Conservation (phyloP, 2,888 invertebrate species). For the Cheilosia vulpina region DNA sequence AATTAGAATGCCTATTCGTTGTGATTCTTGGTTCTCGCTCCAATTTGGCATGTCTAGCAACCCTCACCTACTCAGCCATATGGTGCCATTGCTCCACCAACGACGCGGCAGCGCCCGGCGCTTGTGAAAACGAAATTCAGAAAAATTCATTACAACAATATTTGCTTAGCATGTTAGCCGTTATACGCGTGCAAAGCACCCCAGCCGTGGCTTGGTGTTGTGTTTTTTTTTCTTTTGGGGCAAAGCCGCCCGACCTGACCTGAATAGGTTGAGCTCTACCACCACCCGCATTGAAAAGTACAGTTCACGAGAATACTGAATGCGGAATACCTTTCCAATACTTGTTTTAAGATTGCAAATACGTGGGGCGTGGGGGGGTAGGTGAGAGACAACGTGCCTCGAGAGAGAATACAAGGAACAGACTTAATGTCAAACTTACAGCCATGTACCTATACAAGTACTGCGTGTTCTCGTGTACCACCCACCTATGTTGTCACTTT, state of each 20-base stretch:
- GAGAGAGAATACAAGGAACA: constrained; percentile 12
- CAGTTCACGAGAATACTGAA: neutral
- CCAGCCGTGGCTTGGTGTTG: neutral
- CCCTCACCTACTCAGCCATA: constrained; percentile 50
- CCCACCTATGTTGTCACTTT: constrained; percentile 40
- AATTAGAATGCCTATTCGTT: constrained; percentile 1
- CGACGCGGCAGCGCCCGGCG: neutral
- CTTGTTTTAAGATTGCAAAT: constrained; percentile 31
- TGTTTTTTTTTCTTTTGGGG: too few species aligned
- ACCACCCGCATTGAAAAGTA: neutral
- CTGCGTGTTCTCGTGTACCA: neutral
- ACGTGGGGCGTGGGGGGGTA: neutral
- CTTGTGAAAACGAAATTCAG: constrained; percentile 57
- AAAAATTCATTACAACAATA: constrained; percentile 52
- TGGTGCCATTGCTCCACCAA: constrained; percentile 17
- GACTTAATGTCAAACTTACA: constrained; percentile 41
- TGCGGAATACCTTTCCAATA: neutral
- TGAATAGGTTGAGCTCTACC: constrained; percentile 2
- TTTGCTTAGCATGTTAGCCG: constrained; percentile 39
- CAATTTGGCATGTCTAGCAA: constrained; percentile 24
- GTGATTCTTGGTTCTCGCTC: constrained; percentile 16
- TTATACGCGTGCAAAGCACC: constrained; percentile 5
- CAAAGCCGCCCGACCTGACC: neutral
- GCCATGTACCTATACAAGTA: neutral
- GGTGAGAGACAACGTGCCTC: neutral